Evolutionary conservation across 2,888 invertebrate genomes (phyloP).

Genomic region (Eupithecia vulgata): DNA sequence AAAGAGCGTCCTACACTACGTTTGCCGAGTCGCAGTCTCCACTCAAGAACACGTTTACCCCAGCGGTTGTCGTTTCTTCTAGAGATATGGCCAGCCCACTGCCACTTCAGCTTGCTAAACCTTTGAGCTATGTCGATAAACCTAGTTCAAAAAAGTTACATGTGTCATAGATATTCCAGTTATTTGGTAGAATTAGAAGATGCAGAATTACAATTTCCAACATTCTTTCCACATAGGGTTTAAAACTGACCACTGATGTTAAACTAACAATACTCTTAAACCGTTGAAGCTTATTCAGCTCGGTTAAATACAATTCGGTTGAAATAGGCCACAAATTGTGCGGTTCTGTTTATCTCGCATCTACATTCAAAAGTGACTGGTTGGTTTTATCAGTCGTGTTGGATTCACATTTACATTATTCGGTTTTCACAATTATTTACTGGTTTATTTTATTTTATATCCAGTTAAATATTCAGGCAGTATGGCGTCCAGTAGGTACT

Average conservation of each 20-base stretch:
- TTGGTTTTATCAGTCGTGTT: conserved; percentile 3
- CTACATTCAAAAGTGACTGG: conserved; percentile 5
- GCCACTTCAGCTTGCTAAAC: no score
- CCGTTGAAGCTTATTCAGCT: neutral
- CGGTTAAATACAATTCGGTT: neutral
- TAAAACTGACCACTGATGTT: neutral
- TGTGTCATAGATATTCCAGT: neutral
- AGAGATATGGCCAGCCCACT: no score
- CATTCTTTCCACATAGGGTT: neutral
- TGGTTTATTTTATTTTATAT: conserved; percentile 1
- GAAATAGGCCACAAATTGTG: neutral
- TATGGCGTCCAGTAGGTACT: neutral
- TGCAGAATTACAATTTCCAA: neutral
- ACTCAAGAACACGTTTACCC: no score
- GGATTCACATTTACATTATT: conserved; percentile 7
- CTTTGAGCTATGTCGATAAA: no score
- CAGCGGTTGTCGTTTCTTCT: no score
- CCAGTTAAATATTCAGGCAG: neutral
- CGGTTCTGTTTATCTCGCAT: conserved; percentile 18
- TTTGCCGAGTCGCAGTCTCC: no score
- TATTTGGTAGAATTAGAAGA: neutral
- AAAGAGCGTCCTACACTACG: no score
- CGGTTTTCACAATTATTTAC: conserved; percentile 14
- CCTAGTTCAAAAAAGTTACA: no score
- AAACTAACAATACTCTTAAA: neutral